These are phyloP conservation scores for Sitta europaea DNA, from an alignment of 2,113 vertebrate genomes.

Conservation along the genomic window DNA sequence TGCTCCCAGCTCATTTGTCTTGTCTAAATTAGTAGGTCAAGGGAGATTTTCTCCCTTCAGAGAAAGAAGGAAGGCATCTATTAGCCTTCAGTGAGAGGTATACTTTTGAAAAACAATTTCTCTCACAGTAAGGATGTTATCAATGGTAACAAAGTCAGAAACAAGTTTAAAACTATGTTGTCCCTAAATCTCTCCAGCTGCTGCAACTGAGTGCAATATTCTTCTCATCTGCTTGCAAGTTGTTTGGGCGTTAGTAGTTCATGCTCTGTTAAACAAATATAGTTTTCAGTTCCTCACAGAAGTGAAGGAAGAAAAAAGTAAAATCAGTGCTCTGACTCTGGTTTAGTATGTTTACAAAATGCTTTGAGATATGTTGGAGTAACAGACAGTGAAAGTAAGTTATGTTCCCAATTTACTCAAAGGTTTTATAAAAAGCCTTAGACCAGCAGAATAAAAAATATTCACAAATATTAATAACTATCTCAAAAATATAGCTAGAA, in stretches of 20 bases:
- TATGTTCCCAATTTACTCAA: background rate
- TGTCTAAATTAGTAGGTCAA: constrained; percentile 12
- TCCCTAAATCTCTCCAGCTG: background rate
- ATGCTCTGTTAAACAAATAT: background rate
- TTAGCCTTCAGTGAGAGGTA: background rate
- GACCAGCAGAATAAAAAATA: background rate
- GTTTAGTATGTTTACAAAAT: background rate
- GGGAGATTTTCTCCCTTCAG: constrained; percentile 13
- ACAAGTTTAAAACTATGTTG: background rate
- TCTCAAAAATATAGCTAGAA: background rate
- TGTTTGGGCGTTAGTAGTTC: background rate
- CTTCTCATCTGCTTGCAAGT: background rate
- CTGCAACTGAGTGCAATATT: background rate
- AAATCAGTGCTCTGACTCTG: background rate
- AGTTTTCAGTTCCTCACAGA: background rate
- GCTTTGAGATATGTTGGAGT: background rate
- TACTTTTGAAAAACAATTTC: background rate
- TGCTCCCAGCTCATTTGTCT: background rate
- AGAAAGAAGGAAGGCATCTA: background rate
- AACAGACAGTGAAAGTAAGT: background rate
- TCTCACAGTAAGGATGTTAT: background rate
- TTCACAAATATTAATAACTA: background rate
- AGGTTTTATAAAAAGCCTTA: background rate
- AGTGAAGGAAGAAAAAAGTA: background rate
- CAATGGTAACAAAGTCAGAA: background rate